Conservation (phyloP, 2,888 invertebrate genomes). For the Penaeus monodon region DNA sequence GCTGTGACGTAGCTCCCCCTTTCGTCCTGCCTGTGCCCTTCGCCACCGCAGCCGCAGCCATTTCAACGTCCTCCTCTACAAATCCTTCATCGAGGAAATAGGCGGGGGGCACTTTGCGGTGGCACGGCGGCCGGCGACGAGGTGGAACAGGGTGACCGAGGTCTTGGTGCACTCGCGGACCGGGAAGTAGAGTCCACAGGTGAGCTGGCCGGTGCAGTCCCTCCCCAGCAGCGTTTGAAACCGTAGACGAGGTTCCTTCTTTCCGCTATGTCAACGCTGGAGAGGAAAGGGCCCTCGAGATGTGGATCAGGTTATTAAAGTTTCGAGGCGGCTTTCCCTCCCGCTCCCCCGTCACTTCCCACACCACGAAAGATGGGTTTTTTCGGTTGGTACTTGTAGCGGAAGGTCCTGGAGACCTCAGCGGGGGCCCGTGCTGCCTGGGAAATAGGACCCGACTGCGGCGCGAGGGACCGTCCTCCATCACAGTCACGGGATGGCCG, state of each 20-base stretch:
- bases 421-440: conserved; percentile 67
- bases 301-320: conserved; percentile 81
- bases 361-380: conserved; percentile 84
- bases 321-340: conserved; percentile 73
- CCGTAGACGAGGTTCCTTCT: conserved; percentile 90
- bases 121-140: neutral
- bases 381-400: conserved; percentile 80
- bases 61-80: neutral
- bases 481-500: conserved; percentile 85
- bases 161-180: conserved; percentile 71
- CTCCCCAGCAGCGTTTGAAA: conserved; percentile 80
- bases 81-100: conserved; percentile 20
- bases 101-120: conserved; percentile 14
- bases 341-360: conserved; percentile 83
- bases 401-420: conserved; percentile 84
- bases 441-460: conserved; percentile 80
- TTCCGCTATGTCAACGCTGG: conserved; percentile 87
- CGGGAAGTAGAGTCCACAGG: conserved; percentile 88
- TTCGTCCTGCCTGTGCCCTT: neutral
- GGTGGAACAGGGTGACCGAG: conserved; percentile 33
- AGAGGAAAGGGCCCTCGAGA: conserved; percentile 77
- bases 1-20: neutral
- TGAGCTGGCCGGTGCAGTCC: conserved; percentile 85
- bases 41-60: conserved; percentile 3
- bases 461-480: conserved; percentile 86